Evolutionary conservation across 2,113 vertebrate species (phyloP).

Genomic region (Dendrocopos noguchii): DNA sequence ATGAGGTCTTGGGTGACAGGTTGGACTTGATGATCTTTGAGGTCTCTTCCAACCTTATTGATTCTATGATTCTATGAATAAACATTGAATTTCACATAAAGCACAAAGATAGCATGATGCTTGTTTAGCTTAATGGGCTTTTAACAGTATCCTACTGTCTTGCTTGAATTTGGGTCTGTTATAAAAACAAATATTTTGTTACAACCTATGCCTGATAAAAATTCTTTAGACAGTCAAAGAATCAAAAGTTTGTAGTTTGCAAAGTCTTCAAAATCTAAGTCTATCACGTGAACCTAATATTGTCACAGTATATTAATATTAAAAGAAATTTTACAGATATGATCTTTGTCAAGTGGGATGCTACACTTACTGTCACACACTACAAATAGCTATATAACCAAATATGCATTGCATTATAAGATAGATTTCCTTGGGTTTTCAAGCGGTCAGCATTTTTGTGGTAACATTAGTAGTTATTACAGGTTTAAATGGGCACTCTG

Average conservation of each 20-base stretch:
- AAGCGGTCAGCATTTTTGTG: slow-evolving; percentile 42
- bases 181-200: background rate
- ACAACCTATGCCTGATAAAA: background rate
- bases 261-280: background rate
- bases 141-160: background rate
- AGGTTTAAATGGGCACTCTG: slow-evolving; percentile 68
- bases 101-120: background rate
- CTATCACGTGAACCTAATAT: background rate
- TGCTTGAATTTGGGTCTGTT: background rate
- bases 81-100: background rate
- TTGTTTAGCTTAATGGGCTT: background rate
- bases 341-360: background rate
- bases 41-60: no score
- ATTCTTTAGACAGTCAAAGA: background rate
- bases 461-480: slow-evolving; percentile 59
- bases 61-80: background rate
- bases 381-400: background rate
- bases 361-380: background rate
- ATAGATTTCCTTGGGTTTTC: slow-evolving; percentile 49
- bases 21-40: no score
- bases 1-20: no score
- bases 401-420: slow-evolving; percentile 15
- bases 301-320: background rate
- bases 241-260: background rate
- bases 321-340: background rate